Base-by-base conservation (phyloP, 2,888 invertebrate genomes). In the Lasius platythorax region DNA sequence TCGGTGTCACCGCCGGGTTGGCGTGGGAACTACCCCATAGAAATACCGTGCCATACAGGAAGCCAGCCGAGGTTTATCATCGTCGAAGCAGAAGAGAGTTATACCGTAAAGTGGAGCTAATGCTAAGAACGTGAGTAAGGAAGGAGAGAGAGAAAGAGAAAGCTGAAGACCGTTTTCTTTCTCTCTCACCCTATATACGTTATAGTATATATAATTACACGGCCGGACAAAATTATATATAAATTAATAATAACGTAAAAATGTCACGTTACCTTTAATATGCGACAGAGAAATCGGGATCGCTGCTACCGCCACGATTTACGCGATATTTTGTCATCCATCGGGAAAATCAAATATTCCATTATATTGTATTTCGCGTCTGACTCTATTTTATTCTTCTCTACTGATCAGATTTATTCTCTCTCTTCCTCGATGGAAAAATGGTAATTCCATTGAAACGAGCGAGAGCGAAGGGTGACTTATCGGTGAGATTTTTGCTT, bases 1-100 rank as follows among this genome's bases (percentile, higher is more conserved):
- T 97, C 91, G 98, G 98, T 0, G 96, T 97, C 72, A 98, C 98
- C 0, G 97, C 97, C 0, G 97, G 97, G 0, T 94, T 98, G 90
- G 98, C 98, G 2, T 98, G 97, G 96, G 97, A 97, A 91, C 94
- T 98, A 64, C 98, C 98, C 0, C 97, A 97, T 89, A 88, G 88
- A 84, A 95, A 95, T 91, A 95, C 95, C 68, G 95, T 95, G 76
- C 92, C 95, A 3, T 89, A 91, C 81, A 88, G 93, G 84, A 92
- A 93, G 82, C 92, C 93, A 9, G 93, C 95, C 30, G 96, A 96
- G 86, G 96, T 96, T 86, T 95, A 94, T 89, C 97, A 97, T 93
- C 96, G 97, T 91, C 95, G 95, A 68, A 97, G 96, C 87, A 95
- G 97, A 91, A 95, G 96, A 66, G 96, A 96, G 73, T 93, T 97